A percentile compares a stretch with the other conserved stretches of the same genome.
Conservation (phyloP, 92 coral and sea anemone species). For the Porites divaricata region DNA sequence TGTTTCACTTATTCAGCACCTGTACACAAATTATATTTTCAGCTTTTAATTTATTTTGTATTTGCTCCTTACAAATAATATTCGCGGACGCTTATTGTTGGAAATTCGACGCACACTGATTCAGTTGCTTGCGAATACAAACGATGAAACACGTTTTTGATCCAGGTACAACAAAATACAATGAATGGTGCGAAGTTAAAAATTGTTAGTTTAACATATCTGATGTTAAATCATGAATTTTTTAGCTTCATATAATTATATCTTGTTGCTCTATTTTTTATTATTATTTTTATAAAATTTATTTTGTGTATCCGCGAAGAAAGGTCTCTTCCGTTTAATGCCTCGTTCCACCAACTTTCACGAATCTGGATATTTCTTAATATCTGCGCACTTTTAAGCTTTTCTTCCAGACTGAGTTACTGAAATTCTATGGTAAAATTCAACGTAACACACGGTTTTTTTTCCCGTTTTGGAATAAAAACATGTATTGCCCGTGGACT, state of each 20-base stretch:
- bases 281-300: neutral
- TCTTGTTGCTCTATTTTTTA: neutral
- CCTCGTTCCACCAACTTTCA: neutral
- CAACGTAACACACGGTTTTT: neutral
- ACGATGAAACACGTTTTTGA: neutral
- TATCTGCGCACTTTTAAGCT: neutral
- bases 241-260: neutral
- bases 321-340: no score
- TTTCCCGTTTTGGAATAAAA: neutral
- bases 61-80: conserved; percentile 14
- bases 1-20: neutral
- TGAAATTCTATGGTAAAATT: no score
- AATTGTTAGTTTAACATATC: neutral
- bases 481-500: neutral
- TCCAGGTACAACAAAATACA: neutral
- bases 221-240: conserved; percentile 3
- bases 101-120: neutral
- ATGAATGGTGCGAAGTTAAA: neutral
- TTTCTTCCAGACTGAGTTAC: neutral
- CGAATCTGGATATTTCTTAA: no score
- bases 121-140: neutral
- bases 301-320: neutral
- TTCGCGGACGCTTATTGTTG: neutral
- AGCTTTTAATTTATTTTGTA: conserved; percentile 23
- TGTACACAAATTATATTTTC: neutral